phyloP scores from a whole-genome alignment of 2,888 invertebrate species.

The Tenthredo scrophulariae region DNA sequence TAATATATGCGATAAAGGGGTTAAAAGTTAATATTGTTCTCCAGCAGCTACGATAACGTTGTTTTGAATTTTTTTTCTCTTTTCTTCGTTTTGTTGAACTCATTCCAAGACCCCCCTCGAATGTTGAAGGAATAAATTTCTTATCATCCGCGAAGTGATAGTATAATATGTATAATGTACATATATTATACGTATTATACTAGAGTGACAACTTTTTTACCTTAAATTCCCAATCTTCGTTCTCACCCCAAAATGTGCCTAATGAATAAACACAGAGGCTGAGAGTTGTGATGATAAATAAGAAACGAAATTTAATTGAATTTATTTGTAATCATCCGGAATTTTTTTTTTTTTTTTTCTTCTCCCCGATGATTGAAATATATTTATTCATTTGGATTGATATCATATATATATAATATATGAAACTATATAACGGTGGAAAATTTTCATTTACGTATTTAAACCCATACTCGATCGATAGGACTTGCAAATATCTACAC shows the following conservation, averaged over 20 bases:
- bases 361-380: too few relatives aligned
- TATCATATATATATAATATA: too few relatives aligned
- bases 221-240: too few relatives aligned
- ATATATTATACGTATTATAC: neutral
- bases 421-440: too few relatives aligned
- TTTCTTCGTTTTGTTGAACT: constrained; percentile 10
- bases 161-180: neutral
- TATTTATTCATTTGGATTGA: neutral
- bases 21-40: constrained; percentile 1
- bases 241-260: too few relatives aligned
- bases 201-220: too few relatives aligned
- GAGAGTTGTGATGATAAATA: too few relatives aligned
- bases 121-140: neutral
- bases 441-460: too few relatives aligned
- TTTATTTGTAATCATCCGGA: too few relatives aligned
- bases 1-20: neutral
- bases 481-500: neutral
- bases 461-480: neutral
- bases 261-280: too few relatives aligned
- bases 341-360: too few relatives aligned
- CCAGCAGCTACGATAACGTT: neutral
- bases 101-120: constrained; percentile 38
- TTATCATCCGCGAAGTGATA: neutral
- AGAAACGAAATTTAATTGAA: too few relatives aligned
- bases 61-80: neutral